Evolutionary conservation across 1,140 invertebrate species (phyloP).

Genomic region (Cyclina sinensis): DNA sequence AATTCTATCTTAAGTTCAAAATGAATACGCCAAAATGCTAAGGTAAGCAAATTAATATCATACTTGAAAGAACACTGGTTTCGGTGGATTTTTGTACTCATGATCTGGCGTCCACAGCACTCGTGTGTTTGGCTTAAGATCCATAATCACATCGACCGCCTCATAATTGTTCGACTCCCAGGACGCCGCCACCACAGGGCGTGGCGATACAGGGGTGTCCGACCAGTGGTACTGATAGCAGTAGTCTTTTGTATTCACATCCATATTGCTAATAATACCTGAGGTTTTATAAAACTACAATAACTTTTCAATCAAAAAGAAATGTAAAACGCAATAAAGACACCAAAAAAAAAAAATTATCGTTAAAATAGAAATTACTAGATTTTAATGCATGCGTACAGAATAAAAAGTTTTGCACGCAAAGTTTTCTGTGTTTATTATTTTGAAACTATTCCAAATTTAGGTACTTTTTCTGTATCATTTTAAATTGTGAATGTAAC

Average conservation of each 20-base stretch:
- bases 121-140: slow-evolving; percentile 76
- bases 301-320: too few relatives aligned
- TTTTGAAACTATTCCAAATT: too few relatives aligned
- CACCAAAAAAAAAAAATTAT: too few relatives aligned
- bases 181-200: slow-evolving; percentile 79
- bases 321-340: too few relatives aligned
- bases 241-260: slow-evolving; percentile 75
- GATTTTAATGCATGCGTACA: too few relatives aligned
- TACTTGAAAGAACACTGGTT: slow-evolving; percentile 83
- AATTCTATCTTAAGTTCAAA: too few relatives aligned
- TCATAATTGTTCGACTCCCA: slow-evolving; percentile 81
- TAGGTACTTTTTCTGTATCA: too few relatives aligned
- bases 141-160: slow-evolving; percentile 81
- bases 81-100: slow-evolving; percentile 67
- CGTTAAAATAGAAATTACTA: too few relatives aligned
- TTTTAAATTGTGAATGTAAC: too few relatives aligned
- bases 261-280: slow-evolving; percentile 75
- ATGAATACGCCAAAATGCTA: not conserved
- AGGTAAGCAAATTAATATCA: not conserved
- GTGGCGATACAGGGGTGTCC: slow-evolving; percentile 74
- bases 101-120: slow-evolving; percentile 74
- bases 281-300: too few relatives aligned
- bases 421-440: too few relatives aligned
- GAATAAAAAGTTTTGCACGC: too few relatives aligned
- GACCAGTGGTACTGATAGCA: slow-evolving; percentile 78